Conservation (phyloP, 2,888 invertebrate species). For the Sminthurides aquaticus region DNA sequence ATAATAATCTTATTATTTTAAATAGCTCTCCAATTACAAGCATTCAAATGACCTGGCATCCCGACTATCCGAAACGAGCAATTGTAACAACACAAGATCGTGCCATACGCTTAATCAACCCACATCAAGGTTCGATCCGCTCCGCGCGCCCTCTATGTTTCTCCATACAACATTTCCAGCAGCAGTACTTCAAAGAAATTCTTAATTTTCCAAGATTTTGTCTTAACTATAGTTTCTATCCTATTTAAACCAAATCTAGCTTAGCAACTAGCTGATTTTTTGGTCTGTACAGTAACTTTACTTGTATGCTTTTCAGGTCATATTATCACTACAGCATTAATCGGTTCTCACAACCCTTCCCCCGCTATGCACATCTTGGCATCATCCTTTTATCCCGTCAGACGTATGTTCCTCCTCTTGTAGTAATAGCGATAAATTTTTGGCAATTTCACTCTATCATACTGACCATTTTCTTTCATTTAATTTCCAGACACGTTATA, state of each 20-base stretch:
- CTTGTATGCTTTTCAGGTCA: conserved; percentile 20
- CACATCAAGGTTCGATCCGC: conserved; percentile 11
- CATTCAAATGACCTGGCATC: conserved; percentile 34
- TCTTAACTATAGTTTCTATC: no score
- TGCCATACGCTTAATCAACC: conserved; percentile 36
- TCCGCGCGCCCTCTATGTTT: no score
- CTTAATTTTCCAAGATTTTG: no score
- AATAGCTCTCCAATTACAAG: conserved; percentile 17
- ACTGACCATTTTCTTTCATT: conserved; percentile 1
- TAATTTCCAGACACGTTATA: conserved; percentile 13
- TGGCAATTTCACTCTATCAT: background rate
- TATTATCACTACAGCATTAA: conserved; percentile 29
- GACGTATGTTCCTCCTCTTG: conserved; percentile 14
- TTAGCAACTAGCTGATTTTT: no score
- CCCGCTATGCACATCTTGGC: conserved; percentile 17
- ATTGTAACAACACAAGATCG: conserved; percentile 33
- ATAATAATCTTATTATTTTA: no score
- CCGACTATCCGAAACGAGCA: conserved; percentile 24
- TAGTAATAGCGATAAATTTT: background rate
- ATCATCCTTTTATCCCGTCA: background rate
- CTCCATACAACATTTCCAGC: no score
- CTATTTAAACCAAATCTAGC: no score
- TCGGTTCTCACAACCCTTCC: conserved; percentile 17
- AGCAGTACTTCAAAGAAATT: no score
- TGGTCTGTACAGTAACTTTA: background rate